A percentile compares a stretch with the other conserved stretches of the same genome.
These are phyloP conservation scores for Suillia variegata DNA, from an alignment of 2,888 invertebrate genomes.

Conservation along the genomic window DNA sequence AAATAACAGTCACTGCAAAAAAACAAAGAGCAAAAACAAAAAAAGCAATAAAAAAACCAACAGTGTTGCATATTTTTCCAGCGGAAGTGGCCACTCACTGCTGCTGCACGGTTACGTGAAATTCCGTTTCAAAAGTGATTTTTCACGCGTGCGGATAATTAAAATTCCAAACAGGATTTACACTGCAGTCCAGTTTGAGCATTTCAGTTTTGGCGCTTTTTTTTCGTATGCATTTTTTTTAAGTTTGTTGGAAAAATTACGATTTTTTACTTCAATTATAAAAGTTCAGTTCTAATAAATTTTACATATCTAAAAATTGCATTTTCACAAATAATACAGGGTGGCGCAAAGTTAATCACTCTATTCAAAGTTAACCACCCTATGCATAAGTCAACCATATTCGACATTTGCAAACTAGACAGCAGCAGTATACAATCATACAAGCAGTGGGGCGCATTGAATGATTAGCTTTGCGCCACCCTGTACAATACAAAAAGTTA, in stretches of 20 bases:
- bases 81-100: neutral
- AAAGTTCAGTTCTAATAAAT: neutral
- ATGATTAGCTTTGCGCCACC: no score
- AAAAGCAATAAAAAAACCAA: no score
- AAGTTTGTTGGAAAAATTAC: neutral
- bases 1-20: constrained; percentile 8
- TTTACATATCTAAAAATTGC: no score
- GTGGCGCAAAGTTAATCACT: no score
- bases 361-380: no score
- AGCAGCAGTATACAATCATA: no score
- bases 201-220: neutral
- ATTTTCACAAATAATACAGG: no score
- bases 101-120: neutral
- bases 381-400: no score
- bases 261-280: neutral
- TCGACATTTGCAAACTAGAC: no score
- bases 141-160: constrained; percentile 19
- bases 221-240: neutral
- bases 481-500: no score
- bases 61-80: neutral
- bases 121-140: constrained; percentile 4
- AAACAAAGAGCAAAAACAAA: neutral
- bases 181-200: constrained; percentile 10
- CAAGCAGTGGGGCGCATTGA: no score
- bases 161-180: constrained; percentile 26